phyloP scores from a whole-genome alignment of 2,888 invertebrate genomes.

The Girardia tigrina region DNA sequence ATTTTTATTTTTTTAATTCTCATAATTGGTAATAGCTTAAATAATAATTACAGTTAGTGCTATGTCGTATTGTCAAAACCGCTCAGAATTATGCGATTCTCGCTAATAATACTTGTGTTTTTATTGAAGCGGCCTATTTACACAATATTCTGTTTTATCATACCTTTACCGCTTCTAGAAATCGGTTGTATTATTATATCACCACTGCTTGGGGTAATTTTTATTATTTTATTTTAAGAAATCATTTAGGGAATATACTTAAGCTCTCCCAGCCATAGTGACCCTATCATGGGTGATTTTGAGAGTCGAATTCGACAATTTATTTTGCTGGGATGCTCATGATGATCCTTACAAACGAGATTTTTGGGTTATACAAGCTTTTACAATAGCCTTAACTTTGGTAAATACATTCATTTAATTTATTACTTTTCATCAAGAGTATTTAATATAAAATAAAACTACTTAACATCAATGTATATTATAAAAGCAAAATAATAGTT shows the following conservation, averaged over 20 bases:
- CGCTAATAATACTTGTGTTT: neutral
- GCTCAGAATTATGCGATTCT: constrained; percentile 7
- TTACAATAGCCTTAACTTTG: neutral
- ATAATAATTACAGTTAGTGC: neutral
- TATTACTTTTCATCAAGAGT: neutral
- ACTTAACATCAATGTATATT: too few species aligned
- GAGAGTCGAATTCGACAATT: neutral
- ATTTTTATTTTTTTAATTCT: too few species aligned
- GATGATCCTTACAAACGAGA: neutral
- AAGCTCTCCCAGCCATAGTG: neutral
- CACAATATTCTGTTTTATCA: constrained; percentile 2
- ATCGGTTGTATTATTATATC: neutral
- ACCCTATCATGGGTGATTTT: neutral
- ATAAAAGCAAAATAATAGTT: too few species aligned
- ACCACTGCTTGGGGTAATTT: neutral
- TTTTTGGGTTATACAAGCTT: neutral
- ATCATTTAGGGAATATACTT: neutral
- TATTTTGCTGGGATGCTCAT: neutral
- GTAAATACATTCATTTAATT: neutral
- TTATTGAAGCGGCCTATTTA: neutral
- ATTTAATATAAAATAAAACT: too few species aligned
- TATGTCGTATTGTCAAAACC: neutral
- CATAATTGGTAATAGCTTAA: too few species aligned
- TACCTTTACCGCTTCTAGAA: neutral
- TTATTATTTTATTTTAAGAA: neutral